These are phyloP conservation scores for Drosophila simulans DNA, from an alignment of 1,140 invertebrate genomes.

Conservation along the genomic window DNA sequence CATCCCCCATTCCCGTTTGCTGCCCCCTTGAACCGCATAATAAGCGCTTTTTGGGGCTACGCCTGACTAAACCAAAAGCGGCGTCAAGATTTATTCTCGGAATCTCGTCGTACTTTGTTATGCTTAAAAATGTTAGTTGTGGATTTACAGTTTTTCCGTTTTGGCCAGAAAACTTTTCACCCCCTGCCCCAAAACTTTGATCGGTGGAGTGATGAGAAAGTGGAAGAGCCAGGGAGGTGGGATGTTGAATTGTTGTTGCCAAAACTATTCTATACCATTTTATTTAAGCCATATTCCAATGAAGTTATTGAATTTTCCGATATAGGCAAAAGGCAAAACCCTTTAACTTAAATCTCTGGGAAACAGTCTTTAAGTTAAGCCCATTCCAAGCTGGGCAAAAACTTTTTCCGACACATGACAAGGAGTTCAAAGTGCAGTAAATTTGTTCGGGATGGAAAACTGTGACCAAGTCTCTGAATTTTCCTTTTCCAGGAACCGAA, in stretches of 20 bases:
- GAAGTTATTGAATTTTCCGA: no score
- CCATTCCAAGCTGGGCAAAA: not conserved
- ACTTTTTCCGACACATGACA: conserved; percentile 2
- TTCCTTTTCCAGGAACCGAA: not conserved
- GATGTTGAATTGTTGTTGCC: not conserved
- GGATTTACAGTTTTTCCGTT: conserved; percentile 65
- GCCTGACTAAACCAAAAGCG: conserved; percentile 71
- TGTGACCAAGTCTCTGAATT: not conserved
- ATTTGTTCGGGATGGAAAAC: conserved; percentile 8
- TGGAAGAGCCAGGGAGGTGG: not conserved
- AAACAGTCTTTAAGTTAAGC: conserved; percentile 2
- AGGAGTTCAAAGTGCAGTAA: conserved; percentile 30
- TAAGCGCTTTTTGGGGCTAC: conserved; percentile 51
- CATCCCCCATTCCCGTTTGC: not conserved
- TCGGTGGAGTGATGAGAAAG: conserved; percentile 25
- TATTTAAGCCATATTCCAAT: not conserved
- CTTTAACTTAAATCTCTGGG: not conserved
- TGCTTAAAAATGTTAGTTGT: conserved; percentile 74
- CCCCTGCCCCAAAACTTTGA: conserved; percentile 27
- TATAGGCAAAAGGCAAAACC: no score
- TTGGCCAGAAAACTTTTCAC: conserved; percentile 54
- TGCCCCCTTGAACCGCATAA: conserved; percentile 26
- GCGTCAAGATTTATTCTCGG: conserved; percentile 69
- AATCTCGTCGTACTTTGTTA: conserved; percentile 74
- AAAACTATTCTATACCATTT: not conserved